Base-by-base conservation (phyloP, 2,797 vertebrate genomes). In the Parauchenoglanis ngamensis region DNA sequence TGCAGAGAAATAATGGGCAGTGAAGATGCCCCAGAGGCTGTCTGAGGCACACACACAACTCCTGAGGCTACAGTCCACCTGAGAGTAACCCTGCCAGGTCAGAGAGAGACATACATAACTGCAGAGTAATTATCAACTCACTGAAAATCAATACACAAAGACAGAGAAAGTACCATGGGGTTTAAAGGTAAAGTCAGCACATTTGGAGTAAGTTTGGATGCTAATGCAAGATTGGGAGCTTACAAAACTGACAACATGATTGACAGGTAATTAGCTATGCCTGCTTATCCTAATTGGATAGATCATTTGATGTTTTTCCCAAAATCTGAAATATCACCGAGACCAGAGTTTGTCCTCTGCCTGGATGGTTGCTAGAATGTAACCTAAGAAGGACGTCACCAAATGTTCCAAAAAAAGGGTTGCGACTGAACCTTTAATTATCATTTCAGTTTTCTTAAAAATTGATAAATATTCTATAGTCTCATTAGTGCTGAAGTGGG, bases 141-240 rank as follows among this genome's bases (percentile, higher is more conserved):
- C 56, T 49, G n/a, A 52, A 67, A 65, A 82, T 82, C 61, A 67
- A 82, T 82, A 67, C 25, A 82, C 0, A 4, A 67, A 56, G 25
- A 28, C 17, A 52, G 61, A 49, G 79, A 63, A 83, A 83, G n/a
- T 28, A 31, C 80, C 19, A 21, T 6, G 17, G 63, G 63, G 44
- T 67, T 67, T 83, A 68, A 67, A 28, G 25, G 25, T 46, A 49
- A 82, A 23, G 63, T 68, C 80, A 83, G 80, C 80, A 83, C n/a
- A 31, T 83, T 68, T 31, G 61, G n/a, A 23, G 44, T 11, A 31
- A 31, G 8, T 31, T 83, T 83, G 40, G 8, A 67, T 21, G 15
- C 17, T 49, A 49, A 59, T 82, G 59, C 25, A 46, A 19, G 25
- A 28, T 28, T 28, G 63, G n/a, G 7, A 67, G 23, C 11, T 21